These are phyloP conservation scores for Phocoena sinus DNA, from an alignment of 2,113 vertebrate species.

Conservation along the genomic window DNA sequence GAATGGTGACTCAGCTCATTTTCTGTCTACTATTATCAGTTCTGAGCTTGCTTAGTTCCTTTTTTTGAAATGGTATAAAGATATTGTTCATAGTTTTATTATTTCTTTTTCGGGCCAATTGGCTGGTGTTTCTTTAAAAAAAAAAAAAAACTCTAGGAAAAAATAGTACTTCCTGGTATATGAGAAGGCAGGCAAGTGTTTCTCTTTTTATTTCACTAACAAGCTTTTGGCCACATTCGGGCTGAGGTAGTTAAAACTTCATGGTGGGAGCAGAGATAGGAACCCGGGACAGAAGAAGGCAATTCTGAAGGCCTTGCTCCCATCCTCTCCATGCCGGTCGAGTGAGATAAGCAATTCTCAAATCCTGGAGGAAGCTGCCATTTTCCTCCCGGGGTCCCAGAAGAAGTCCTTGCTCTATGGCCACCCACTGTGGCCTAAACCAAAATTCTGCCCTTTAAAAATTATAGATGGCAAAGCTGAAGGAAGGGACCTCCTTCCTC, in stretches of 20 bases:
- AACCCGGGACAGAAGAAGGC: background rate
- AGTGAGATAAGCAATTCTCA: background rate
- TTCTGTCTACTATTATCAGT: background rate
- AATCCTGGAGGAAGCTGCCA: background rate
- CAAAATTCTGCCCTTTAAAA: background rate
- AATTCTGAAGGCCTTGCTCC: background rate
- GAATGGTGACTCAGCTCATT: slow-evolving; percentile 9
- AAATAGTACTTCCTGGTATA: background rate
- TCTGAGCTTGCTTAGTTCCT: slow-evolving; percentile 25
- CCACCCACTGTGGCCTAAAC: background rate
- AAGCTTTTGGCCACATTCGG: background rate
- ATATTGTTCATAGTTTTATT: background rate
- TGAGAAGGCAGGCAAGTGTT: background rate
- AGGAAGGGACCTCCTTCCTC: background rate
- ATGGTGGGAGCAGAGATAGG: background rate
- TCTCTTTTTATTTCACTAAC: background rate
- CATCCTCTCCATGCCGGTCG: accelerated
- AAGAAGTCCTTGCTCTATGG: background rate
- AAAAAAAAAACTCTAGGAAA: background rate
- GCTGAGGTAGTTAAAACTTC: background rate
- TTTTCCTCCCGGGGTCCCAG: background rate
- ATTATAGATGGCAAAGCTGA: background rate
- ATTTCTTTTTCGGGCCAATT: background rate
- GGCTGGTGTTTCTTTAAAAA: slow-evolving; percentile 32
- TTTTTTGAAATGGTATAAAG: background rate